Percentiles rank a stretch among this genome's conserved stretches.
Conservation (phyloP, 2,113 vertebrate genomes). For the Tursiops truncatus region DNA sequence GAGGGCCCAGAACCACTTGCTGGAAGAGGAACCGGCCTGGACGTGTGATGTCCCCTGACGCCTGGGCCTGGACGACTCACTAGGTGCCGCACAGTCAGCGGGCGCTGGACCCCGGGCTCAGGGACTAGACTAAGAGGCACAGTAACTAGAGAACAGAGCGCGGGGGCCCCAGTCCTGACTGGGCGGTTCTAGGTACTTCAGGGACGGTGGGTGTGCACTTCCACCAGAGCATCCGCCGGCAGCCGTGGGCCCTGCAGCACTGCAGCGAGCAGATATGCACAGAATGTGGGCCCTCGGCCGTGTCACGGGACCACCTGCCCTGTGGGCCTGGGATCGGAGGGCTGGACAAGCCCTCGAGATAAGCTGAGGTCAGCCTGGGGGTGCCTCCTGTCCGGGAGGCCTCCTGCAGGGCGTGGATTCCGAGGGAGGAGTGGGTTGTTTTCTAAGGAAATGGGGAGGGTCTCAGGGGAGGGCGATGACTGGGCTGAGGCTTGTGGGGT, state of each 20-base stretch:
- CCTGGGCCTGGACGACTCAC: background rate
- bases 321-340: background rate
- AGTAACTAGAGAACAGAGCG: background rate
- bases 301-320: accelerated
- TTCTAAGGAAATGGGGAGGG: background rate
- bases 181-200: background rate
- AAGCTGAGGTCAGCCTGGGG: background rate
- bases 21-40: background rate
- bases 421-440: background rate
- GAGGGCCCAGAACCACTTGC: background rate
- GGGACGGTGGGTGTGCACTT: background rate
- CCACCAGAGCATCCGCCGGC: background rate
- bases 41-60: background rate
- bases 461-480: background rate
- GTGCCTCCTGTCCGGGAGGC: background rate
- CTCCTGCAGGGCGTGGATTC: too few species aligned
- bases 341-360: background rate
- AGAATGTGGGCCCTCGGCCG: background rate
- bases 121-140: background rate
- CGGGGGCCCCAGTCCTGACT: background rate
- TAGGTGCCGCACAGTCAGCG: background rate
- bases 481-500: background rate
- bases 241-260: background rate
- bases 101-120: background rate
- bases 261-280: accelerated